A percentile compares a stretch with the other conserved stretches of the same genome.
phyloP scores from a whole-genome alignment of 2,113 vertebrate species.

The Cygnus buccinator region DNA sequence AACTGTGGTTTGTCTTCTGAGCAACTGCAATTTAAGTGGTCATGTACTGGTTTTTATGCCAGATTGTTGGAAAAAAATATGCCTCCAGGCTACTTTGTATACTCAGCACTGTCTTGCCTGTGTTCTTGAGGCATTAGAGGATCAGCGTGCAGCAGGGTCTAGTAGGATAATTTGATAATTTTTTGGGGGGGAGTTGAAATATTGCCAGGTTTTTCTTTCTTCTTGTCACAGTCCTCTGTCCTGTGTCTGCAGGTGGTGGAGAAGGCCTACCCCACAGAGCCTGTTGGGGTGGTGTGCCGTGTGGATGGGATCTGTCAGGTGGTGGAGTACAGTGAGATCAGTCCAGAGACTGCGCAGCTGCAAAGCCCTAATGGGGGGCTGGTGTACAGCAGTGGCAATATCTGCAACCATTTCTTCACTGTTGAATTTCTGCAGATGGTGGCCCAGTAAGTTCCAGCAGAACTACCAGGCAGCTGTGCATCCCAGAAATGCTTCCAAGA shows the following conservation, averaged over 20 bases:
- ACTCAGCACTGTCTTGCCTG: background rate
- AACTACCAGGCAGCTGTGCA: background rate
- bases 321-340: constrained; percentile 95
- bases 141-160: background rate
- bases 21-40: background rate
- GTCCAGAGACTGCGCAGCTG: constrained; percentile 73
- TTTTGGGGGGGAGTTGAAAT: background rate
- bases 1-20: background rate
- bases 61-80: background rate
- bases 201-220: background rate
- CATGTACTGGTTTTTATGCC: background rate
- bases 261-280: constrained; percentile 86
- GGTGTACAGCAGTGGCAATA: constrained; percentile 86
- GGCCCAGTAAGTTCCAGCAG: constrained; percentile 78
- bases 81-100: background rate
- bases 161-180: background rate
- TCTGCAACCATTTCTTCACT: constrained; percentile 97
- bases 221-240: background rate
- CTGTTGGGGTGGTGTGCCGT: constrained; percentile 91
- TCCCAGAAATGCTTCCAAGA: background rate
- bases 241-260: constrained; percentile 86
- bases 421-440: constrained; percentile 84
- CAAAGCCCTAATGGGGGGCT: constrained; percentile 75
- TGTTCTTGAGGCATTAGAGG: background rate
- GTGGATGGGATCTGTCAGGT: constrained; percentile 87